These are phyloP conservation scores for Sylvia borin DNA, from an alignment of 2,797 vertebrate species.

Conservation along the genomic window DNA sequence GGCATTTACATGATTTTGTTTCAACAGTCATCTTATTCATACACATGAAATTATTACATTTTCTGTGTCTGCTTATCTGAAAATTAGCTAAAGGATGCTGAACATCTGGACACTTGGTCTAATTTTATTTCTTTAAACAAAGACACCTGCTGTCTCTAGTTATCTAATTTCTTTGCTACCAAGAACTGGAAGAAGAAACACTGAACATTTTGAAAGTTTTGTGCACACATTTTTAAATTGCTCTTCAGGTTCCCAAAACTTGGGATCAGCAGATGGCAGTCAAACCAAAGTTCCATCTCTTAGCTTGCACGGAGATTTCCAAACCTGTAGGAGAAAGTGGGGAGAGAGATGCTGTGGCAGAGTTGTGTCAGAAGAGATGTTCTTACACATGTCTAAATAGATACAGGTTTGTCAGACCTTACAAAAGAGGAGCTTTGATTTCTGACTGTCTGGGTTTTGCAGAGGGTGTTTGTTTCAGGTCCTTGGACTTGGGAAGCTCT, in stretches of 20 bases:
- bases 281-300: conserved; percentile 67
- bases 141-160: not conserved
- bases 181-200: not conserved
- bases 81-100: not conserved
- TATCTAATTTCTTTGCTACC: not conserved
- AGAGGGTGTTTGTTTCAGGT: not conserved
- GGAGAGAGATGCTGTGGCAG: not conserved
- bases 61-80: not conserved
- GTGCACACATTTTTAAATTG: not conserved
- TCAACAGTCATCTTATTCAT: not conserved
- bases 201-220: not conserved
- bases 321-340: not conserved
- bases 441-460: not conserved
- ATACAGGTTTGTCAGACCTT: not conserved
- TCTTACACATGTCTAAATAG: not conserved
- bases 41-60: not conserved
- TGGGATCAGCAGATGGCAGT: conserved; percentile 75
- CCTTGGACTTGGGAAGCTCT: not conserved
- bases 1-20: not conserved
- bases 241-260: not conserved
- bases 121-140: not conserved
- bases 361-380: not conserved
- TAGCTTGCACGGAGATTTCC: not conserved
- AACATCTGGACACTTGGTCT: not conserved
- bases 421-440: not conserved